Conservation (phyloP, 2,113 vertebrate genomes). For the Sciurus niger region DNA sequence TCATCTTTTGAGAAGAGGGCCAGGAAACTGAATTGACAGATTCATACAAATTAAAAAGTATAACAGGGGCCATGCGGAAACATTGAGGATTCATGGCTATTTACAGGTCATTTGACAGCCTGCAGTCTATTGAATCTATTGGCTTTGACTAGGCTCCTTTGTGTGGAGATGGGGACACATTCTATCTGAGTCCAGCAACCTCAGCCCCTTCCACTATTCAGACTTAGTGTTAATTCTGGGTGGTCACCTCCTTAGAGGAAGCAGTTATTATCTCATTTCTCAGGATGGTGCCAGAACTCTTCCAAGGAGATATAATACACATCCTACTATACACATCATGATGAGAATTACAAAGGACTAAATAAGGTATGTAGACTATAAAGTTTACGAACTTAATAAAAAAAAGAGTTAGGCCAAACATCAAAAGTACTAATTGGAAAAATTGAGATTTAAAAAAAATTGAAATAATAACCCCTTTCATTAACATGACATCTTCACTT, state of each 20-base stretch:
- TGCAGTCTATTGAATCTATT: neutral
- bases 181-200: neutral
- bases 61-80: neutral
- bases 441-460: neutral
- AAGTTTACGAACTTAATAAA: neutral
- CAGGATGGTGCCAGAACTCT: neutral
- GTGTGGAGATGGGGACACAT: neutral
- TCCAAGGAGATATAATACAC: neutral
- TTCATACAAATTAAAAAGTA: neutral
- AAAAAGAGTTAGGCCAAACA: neutral
- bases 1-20: neutral
- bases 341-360: neutral
- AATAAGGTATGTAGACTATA: neutral
- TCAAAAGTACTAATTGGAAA: neutral
- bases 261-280: neutral
- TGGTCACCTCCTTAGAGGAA: neutral
- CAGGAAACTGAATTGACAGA: neutral
- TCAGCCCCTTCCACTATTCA: neutral
- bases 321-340: neutral
- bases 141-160: neutral
- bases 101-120: neutral
- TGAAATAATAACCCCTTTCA: neutral
- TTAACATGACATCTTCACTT: neutral
- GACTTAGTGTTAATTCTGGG: neutral
- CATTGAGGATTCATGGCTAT: neutral